Percentiles rank a stretch among this genome's conserved stretches.
Conservation (phyloP, 2,113 vertebrate genomes). For the Sinocyclocheilus anophthalmus region DNA sequence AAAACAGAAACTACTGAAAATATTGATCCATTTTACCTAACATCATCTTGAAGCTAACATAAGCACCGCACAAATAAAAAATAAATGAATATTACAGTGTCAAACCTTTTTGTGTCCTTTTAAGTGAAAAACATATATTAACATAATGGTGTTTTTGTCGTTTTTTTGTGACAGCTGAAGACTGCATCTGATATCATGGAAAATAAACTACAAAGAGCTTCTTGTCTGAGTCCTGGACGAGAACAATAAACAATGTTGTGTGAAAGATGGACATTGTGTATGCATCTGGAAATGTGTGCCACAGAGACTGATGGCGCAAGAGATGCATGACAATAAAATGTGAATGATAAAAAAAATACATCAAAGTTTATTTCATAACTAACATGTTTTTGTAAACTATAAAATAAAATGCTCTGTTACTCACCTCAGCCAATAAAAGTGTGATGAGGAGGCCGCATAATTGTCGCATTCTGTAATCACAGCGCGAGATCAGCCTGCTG, state of each 20-base stretch:
- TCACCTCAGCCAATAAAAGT: slow-evolving; percentile 42
- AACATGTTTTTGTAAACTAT: too few relatives aligned
- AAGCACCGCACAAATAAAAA: background rate
- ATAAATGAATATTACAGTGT: background rate
- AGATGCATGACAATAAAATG: background rate
- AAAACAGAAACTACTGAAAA: background rate
- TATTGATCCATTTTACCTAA: background rate
- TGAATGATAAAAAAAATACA: too few relatives aligned
- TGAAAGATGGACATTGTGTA: background rate
- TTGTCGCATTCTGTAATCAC: background rate
- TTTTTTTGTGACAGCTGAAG: background rate
- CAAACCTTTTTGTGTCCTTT: background rate
- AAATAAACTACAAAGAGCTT: slow-evolving; percentile 40
- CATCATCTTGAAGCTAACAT: background rate
- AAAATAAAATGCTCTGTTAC: background rate
- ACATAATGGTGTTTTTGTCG: background rate
- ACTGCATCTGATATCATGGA: background rate
- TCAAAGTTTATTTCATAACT: too few relatives aligned
- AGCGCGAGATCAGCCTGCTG: too few relatives aligned
- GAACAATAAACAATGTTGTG: slow-evolving; percentile 47
- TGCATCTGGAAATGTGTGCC: background rate
- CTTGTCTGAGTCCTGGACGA: slow-evolving; percentile 18
- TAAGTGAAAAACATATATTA: background rate
- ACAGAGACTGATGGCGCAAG: background rate
- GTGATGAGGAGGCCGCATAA: slow-evolving; percentile 17